Percentiles rank a stretch among this genome's conserved stretches.
These are phyloP conservation scores for Cephus sareptanus DNA, from an alignment of 2,888 invertebrate genomes.

Conservation along the genomic window DNA sequence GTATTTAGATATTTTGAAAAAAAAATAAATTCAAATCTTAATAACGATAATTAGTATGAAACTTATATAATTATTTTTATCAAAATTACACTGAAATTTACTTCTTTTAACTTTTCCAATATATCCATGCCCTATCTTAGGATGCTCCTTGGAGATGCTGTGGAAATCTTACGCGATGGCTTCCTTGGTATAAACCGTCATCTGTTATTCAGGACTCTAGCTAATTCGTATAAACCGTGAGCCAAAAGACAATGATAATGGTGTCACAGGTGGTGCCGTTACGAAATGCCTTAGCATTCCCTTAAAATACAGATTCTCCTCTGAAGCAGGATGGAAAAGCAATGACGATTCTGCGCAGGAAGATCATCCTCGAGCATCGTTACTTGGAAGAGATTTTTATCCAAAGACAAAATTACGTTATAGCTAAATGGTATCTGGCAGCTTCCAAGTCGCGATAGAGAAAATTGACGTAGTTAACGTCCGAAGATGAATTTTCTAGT, in stretches of 20 bases:
- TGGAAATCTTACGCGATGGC: neutral
- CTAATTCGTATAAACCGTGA: conserved; percentile 4
- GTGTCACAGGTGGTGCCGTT: conserved; percentile 21
- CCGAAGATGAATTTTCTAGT: neutral
- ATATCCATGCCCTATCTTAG: neutral
- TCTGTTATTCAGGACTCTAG: no score
- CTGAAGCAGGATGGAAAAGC: neutral
- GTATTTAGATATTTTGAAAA: no score
- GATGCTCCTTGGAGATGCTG: neutral
- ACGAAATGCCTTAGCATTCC: conserved; percentile 15
- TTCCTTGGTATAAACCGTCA: neutral
- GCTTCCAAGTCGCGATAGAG: neutral
- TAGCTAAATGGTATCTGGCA: neutral
- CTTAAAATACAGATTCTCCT: conserved; percentile 7
- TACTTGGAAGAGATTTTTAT: neutral
- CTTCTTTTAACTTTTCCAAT: neutral
- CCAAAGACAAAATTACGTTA: neutral
- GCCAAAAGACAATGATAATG: conserved; percentile 20
- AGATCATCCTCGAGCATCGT: neutral
- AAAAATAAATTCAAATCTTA: no score
- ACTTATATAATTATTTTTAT: neutral
- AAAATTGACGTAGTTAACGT: neutral
- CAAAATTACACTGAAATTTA: neutral
- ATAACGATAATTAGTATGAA: neutral
- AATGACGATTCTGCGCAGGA: neutral